phyloP scores from a whole-genome alignment of 2,888 invertebrate genomes.

The Polyommatus icarus region DNA sequence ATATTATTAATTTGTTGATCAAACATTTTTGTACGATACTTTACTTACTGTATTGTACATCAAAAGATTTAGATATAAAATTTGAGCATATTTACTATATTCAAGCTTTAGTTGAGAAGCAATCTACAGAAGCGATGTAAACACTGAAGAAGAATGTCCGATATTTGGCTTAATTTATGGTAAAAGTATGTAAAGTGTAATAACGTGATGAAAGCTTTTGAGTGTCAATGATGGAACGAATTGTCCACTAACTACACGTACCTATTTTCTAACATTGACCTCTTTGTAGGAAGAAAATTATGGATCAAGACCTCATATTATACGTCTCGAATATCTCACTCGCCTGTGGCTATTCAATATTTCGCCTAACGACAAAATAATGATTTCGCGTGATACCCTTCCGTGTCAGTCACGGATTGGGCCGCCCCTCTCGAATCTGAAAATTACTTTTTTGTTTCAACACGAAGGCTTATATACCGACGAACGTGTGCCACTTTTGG shows the following conservation, averaged over 20 bases:
- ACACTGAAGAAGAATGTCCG: too few relatives aligned
- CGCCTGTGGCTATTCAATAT: constrained; percentile 25
- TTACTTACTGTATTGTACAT: too few relatives aligned
- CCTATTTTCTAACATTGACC: neutral
- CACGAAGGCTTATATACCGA: constrained; percentile 50
- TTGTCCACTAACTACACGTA: neutral
- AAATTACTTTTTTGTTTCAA: constrained; percentile 73
- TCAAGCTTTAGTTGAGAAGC: too few relatives aligned
- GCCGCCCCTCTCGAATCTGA: constrained; percentile 63
- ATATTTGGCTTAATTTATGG: too few relatives aligned
- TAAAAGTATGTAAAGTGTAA: too few relatives aligned
- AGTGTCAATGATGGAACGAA: neutral
- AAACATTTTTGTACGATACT: too few relatives aligned
- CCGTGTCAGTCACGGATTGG: constrained; percentile 78
- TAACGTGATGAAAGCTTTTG: too few relatives aligned
- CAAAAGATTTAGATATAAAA: too few relatives aligned
- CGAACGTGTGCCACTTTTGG: neutral
- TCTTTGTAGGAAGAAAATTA: neutral
- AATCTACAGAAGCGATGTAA: too few relatives aligned
- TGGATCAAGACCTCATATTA: neutral
- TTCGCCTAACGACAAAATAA: constrained; percentile 75
- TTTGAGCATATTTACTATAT: too few relatives aligned
- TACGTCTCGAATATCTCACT: neutral
- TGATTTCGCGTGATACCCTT: constrained; percentile 76
- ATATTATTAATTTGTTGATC: too few relatives aligned